These are phyloP conservation scores for Microcebus griseorufus DNA, from an alignment of 2,113 vertebrate genomes.

Conservation along the genomic window DNA sequence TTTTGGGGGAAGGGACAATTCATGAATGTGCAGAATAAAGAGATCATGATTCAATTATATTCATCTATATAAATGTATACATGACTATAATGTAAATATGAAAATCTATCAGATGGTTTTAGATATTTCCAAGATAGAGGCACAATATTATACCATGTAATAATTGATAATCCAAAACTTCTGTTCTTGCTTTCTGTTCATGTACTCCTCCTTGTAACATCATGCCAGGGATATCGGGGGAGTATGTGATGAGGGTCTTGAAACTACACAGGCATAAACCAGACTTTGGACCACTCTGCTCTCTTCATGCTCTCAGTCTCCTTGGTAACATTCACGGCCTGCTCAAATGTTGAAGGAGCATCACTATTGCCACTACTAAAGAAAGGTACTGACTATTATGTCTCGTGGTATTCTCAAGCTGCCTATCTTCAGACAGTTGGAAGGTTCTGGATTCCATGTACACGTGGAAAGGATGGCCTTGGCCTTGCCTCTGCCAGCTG, in stretches of 20 bases:
- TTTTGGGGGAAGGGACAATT: not conserved
- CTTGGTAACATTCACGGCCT: not conserved
- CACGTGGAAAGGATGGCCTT: not conserved
- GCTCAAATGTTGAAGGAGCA: not conserved
- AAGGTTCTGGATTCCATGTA: not conserved
- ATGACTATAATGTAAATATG: not conserved
- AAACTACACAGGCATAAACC: not conserved
- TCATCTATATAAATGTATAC: not conserved
- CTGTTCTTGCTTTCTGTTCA: not conserved
- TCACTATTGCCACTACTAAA: not conserved
- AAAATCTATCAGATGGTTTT: not conserved
- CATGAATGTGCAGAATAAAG: not conserved
- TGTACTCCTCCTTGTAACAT: not conserved
- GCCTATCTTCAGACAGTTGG: not conserved
- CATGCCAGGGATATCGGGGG: not conserved
- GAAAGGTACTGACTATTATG: not conserved
- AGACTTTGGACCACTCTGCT: not conserved
- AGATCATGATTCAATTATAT: not conserved
- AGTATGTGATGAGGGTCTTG: not conserved
- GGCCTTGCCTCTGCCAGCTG: not conserved
- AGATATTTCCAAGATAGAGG: not conserved
- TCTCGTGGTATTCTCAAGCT: not conserved
- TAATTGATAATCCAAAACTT: not conserved
- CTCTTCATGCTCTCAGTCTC: not conserved
- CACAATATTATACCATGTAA: not conserved